Evolutionary conservation across 2,888 invertebrate species (phyloP).

Genomic region (Silvanus unidentatus): DNA sequence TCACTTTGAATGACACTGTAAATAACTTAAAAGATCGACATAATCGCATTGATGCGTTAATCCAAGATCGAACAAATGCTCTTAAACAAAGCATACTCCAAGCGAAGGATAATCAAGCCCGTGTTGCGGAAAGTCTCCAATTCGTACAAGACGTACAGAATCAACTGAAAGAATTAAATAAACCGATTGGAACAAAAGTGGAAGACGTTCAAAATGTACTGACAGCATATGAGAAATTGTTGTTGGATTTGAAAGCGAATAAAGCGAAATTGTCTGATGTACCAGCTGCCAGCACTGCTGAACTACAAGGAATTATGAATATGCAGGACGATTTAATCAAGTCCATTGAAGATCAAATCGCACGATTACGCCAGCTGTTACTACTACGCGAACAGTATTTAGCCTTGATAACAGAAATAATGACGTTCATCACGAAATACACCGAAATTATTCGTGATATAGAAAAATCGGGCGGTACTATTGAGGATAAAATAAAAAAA

Average conservation of each 20-base stretch:
- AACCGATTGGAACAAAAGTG: conserved; percentile 79
- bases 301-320: conserved; percentile 69
- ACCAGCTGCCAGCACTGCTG: conserved; percentile 69
- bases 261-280: conserved; percentile 72
- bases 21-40: conserved; percentile 74
- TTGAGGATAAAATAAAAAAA: conserved; percentile 80
- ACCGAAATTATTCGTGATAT: conserved; percentile 80
- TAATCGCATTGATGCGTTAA: conserved; percentile 64
- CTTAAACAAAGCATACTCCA: conserved; percentile 74
- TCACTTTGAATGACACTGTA: conserved; percentile 74
- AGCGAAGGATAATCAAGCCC: conserved; percentile 73
- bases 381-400: conserved; percentile 83
- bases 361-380: conserved; percentile 70
- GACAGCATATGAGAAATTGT: conserved; percentile 69
- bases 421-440: conserved; percentile 80
- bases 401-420: conserved; percentile 78
- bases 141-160: conserved; percentile 78
- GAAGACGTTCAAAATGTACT: conserved; percentile 85
- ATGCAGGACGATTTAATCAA: conserved; percentile 83
- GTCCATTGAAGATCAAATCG: conserved; percentile 79
- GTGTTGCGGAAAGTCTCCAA: conserved; percentile 72
- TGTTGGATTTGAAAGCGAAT: conserved; percentile 71
- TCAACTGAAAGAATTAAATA: conserved; percentile 74
- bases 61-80: conserved; percentile 67
- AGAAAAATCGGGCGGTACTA: conserved; percentile 73